Evolutionary conservation across 2,888 invertebrate genomes (phyloP).

Genomic region (Pterostichus niger): DNA sequence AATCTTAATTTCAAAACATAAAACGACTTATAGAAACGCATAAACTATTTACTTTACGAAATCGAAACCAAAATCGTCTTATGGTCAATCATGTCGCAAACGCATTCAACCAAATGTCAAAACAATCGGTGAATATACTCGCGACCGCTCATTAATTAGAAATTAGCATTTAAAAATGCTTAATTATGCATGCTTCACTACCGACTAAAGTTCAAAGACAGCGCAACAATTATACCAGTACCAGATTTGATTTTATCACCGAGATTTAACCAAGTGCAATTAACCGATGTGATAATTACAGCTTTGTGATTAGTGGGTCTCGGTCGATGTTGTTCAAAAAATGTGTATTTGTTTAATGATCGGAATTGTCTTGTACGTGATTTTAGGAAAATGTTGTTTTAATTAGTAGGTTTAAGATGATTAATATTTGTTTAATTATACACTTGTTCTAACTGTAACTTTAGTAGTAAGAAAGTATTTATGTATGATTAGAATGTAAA

Average conservation of each 20-base stretch:
- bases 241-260: constrained; percentile 21
- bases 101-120: constrained; percentile 44
- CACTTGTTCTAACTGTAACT: neutral
- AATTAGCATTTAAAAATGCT: constrained; percentile 54
- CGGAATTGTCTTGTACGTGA: constrained; percentile 1
- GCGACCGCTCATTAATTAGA: constrained; percentile 29
- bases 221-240: neutral
- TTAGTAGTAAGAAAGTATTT: neutral
- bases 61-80: neutral
- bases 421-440: constrained; percentile 26
- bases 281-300: constrained; percentile 15
- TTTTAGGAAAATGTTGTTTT: constrained; percentile 9
- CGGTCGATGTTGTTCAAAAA: neutral
- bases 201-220: constrained; percentile 36
- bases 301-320: neutral
- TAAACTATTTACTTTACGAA: constrained; percentile 29
- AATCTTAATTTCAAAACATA: constrained; percentile 28
- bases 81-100: constrained; percentile 38
- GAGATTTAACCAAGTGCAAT: constrained; percentile 14
- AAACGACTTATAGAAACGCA: constrained; percentile 9
- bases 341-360: neutral
- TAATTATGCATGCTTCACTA: constrained; percentile 19
- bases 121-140: constrained; percentile 34
- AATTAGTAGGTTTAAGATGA: constrained; percentile 1
- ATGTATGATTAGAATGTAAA: neutral